phyloP scores from a whole-genome alignment of 2,113 vertebrate species.

The Lagopus leucura region DNA sequence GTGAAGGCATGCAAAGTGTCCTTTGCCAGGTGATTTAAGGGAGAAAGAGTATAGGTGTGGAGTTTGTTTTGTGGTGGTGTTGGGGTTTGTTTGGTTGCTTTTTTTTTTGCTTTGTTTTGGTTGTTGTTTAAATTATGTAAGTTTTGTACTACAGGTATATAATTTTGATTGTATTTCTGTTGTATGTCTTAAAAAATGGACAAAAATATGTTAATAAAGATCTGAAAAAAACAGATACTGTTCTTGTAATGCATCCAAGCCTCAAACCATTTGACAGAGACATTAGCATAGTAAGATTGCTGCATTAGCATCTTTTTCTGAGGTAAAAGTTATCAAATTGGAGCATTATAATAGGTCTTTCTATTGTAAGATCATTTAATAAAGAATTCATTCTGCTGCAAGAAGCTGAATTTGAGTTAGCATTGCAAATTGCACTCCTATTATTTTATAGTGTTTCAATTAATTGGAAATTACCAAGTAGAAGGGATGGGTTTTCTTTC shows the following conservation, averaged over 20 bases:
- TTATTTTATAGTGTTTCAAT: not conserved
- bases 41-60: not conserved
- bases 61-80: not conserved
- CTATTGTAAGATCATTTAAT: not conserved
- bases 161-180: not conserved
- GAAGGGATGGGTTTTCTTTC: not conserved
- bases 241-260: not conserved
- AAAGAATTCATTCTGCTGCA: not conserved
- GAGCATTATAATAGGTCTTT: not conserved
- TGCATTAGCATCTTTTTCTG: not conserved
- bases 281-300: not conserved
- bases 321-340: not conserved
- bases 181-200: not conserved
- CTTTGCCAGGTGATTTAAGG: not conserved
- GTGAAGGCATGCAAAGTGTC: not conserved
- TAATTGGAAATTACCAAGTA: not conserved
- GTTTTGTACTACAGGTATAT: not conserved
- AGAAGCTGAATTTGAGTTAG: not conserved
- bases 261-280: not conserved
- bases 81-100: too few relatives aligned
- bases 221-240: not conserved
- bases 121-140: not conserved
- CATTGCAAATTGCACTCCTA: not conserved
- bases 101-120: not conserved
- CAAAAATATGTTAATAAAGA: not conserved